phyloP scores from a whole-genome alignment of 2,113 vertebrate genomes.

The Murina feae region DNA sequence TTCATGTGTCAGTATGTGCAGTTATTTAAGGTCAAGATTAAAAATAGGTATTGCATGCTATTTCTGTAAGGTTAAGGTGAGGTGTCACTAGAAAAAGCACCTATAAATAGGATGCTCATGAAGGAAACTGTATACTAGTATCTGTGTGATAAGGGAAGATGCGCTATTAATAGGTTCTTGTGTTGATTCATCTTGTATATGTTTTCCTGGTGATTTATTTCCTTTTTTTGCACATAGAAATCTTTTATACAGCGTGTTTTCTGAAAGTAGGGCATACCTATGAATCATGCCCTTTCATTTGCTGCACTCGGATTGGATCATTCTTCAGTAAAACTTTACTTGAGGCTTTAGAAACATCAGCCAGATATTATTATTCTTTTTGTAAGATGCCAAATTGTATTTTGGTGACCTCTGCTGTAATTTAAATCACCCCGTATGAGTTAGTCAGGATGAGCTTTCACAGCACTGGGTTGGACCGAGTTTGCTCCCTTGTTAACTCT shows the following conservation, averaged over 20 bases:
- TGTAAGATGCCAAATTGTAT: conserved; percentile 31
- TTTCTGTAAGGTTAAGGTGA: neutral
- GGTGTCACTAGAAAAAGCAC: neutral
- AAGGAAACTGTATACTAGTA: neutral
- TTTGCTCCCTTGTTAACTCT: neutral
- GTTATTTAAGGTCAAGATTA: conserved; percentile 13
- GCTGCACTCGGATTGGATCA: conserved; percentile 27
- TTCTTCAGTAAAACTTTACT: conserved; percentile 39
- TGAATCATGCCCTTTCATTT: conserved; percentile 33
- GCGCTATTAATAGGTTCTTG: neutral
- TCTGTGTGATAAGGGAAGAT: neutral
- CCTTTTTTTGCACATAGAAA: neutral
- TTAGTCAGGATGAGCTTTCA: neutral
- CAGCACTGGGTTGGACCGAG: neutral
- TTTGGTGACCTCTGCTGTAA: conserved; percentile 13
- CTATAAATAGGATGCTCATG: neutral
- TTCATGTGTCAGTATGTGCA: neutral
- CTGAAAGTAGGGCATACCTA: neutral
- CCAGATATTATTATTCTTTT: conserved; percentile 25
- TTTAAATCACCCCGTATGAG: neutral
- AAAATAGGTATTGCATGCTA: neutral
- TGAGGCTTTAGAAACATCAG: conserved; percentile 49
- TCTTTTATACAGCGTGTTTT: neutral
- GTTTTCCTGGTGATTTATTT: neutral
- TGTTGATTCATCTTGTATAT: neutral